phyloP scores from a whole-genome alignment of 2,888 invertebrate species.

The Dexiosoma caninum region DNA sequence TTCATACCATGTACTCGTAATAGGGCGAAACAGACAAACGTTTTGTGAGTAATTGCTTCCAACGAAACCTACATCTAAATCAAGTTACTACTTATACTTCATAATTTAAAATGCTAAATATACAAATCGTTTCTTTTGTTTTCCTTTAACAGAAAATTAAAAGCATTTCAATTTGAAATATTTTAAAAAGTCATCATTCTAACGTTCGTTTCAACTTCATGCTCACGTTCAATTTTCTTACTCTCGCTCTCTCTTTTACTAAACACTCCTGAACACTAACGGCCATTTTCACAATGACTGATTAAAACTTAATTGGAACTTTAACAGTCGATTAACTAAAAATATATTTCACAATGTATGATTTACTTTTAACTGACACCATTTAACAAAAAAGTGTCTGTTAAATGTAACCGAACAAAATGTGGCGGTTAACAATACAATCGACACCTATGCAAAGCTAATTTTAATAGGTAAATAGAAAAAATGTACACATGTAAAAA shows the following conservation, averaged over 20 bases:
- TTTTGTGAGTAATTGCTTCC: conserved; percentile 78
- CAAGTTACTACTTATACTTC: conserved; percentile 39
- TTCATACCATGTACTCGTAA: conserved; percentile 72
- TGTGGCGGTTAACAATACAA: too few species aligned
- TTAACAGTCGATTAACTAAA: too few species aligned
- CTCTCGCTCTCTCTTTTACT: background rate
- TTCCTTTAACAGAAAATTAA: conserved; percentile 60
- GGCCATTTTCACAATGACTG: too few species aligned
- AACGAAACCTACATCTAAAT: conserved; percentile 67
- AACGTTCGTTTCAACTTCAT: conserved; percentile 36
- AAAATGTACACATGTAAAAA: too few species aligned
- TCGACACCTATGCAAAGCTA: too few species aligned
- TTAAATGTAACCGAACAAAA: too few species aligned
- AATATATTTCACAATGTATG: too few species aligned
- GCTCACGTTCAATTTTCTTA: background rate
- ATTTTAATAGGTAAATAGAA: too few species aligned
- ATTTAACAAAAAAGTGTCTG: too few species aligned
- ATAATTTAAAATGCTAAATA: conserved; percentile 64
- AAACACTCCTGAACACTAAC: too few species aligned
- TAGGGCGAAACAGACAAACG: conserved; percentile 78
- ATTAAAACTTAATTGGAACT: too few species aligned
- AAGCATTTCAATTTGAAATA: conserved; percentile 52
- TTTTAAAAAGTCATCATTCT: conserved; percentile 28
- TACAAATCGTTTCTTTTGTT: conserved; percentile 70
- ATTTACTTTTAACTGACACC: too few species aligned